Evolutionary conservation across 2,113 vertebrate genomes (phyloP).

Genomic region (Eudyptes chrysolophus): DNA sequence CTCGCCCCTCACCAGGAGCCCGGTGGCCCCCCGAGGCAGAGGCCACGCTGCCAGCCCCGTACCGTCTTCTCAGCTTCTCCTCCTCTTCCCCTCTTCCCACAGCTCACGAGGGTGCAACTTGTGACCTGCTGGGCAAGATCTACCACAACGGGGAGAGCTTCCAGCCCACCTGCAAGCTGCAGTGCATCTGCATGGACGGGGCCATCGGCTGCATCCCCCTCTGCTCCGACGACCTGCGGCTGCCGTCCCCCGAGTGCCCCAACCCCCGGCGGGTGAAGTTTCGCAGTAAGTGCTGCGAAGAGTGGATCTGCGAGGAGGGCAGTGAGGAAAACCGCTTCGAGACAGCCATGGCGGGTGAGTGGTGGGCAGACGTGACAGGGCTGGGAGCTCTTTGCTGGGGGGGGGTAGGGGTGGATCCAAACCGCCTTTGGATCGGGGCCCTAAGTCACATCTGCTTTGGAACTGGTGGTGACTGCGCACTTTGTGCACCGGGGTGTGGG

Average conservation of each 20-base stretch:
- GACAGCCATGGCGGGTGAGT: conserved; percentile 60
- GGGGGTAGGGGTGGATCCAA: too few relatives aligned
- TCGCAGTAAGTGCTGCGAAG: conserved; percentile 78
- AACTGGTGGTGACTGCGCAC: not conserved
- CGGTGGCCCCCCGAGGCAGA: not conserved
- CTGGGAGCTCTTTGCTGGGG: fast-evolving
- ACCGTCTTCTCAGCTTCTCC: not conserved
- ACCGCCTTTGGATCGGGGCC: not conserved
- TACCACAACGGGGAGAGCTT: conserved; percentile 81
- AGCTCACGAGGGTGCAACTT: conserved; percentile 76
- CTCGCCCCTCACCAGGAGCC: not conserved
- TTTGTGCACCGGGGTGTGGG: not conserved
- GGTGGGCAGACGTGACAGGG: fast-evolving
- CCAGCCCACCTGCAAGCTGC: conserved; percentile 81
- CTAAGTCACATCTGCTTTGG: fast-evolving
- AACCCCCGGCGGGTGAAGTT: conserved; percentile 64
- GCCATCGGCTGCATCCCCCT: conserved; percentile 78
- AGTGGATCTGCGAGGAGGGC: conserved; percentile 77
- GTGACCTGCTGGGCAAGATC: conserved; percentile 76
- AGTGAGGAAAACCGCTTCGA: conserved; percentile 10
- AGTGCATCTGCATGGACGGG: conserved; percentile 81
- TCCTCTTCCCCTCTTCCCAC: not conserved
- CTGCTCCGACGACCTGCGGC: conserved; percentile 62
- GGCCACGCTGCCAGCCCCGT: not conserved
- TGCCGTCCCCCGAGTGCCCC: conserved; percentile 74